These are phyloP conservation scores for Solenopsis fugax DNA, from an alignment of 1,140 invertebrate species.

Conservation along the genomic window DNA sequence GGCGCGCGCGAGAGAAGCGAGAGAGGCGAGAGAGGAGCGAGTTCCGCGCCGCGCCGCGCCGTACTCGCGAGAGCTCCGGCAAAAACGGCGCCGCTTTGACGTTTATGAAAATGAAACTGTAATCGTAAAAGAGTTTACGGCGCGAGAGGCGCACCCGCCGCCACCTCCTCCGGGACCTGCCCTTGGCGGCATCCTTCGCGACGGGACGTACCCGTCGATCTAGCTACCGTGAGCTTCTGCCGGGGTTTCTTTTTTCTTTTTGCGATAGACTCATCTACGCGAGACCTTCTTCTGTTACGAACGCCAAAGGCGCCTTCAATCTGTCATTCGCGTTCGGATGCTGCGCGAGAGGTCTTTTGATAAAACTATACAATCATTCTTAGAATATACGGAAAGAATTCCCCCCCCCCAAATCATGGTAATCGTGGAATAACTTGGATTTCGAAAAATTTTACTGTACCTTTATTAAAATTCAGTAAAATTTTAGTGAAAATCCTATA, in stretches of 20 bases:
- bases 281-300: neutral
- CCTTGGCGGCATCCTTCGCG: constrained; percentile 16
- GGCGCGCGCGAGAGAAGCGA: constrained; percentile 19
- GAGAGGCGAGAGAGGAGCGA: constrained; percentile 52
- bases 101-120: constrained; percentile 87
- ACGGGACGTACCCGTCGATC: neutral
- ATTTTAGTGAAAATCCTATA: too few relatives aligned
- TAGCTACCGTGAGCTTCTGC: constrained; percentile 8
- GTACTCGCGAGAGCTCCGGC: constrained; percentile 57
- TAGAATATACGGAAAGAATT: neutral
- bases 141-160: constrained; percentile 60
- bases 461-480: too few relatives aligned
- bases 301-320: neutral
- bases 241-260: neutral
- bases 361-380: neutral
- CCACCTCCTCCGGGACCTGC: constrained; percentile 4
- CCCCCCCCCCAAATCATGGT: too few relatives aligned
- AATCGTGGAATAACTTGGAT: too few relatives aligned
- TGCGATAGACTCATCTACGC: neutral
- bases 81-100: constrained; percentile 84
- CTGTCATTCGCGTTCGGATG: neutral
- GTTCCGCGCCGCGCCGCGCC: constrained; percentile 39
- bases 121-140: constrained; percentile 86
- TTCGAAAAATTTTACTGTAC: too few relatives aligned
- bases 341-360: neutral